Conservation (phyloP, 2,113 vertebrate genomes). For the Neogale vison region DNA sequence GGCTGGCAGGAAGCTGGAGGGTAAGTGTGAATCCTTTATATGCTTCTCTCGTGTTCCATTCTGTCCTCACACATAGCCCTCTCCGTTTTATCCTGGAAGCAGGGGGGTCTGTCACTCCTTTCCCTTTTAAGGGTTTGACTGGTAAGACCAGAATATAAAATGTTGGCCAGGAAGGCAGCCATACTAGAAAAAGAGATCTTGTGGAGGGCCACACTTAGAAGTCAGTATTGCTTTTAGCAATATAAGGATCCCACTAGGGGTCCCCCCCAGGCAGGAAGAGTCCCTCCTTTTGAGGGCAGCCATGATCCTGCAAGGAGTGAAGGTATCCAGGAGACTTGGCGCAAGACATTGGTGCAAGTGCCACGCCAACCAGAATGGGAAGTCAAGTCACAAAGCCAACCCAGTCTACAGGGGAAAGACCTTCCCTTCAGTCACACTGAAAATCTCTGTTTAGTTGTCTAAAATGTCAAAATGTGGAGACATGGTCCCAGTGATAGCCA, state of each 20-base stretch:
- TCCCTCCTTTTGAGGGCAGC: not conserved
- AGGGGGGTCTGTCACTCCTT: not conserved
- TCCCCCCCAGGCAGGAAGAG: too few species aligned
- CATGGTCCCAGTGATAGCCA: rapidly evolving
- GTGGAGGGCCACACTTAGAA: not conserved
- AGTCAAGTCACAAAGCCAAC: not conserved
- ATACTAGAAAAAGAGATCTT: not conserved
- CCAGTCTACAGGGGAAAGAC: not conserved
- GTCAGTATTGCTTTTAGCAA: not conserved
- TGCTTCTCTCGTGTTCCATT: not conserved
- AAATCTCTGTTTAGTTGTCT: not conserved
- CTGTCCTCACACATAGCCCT: not conserved
- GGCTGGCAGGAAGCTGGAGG: not conserved
- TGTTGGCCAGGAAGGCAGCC: not conserved
- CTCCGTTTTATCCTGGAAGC: not conserved
- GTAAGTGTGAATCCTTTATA: not conserved
- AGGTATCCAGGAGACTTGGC: not conserved
- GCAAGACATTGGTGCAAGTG: not conserved
- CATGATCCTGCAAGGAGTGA: not conserved
- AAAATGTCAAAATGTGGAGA: not conserved
- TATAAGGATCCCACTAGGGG: not conserved
- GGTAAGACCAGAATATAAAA: not conserved
- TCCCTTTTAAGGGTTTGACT: not conserved
- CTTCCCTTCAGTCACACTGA: not conserved
- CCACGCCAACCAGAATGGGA: not conserved